These are phyloP conservation scores for Leptopilina drosophilae DNA, from an alignment of 2,888 invertebrate species.

Conservation along the genomic window DNA sequence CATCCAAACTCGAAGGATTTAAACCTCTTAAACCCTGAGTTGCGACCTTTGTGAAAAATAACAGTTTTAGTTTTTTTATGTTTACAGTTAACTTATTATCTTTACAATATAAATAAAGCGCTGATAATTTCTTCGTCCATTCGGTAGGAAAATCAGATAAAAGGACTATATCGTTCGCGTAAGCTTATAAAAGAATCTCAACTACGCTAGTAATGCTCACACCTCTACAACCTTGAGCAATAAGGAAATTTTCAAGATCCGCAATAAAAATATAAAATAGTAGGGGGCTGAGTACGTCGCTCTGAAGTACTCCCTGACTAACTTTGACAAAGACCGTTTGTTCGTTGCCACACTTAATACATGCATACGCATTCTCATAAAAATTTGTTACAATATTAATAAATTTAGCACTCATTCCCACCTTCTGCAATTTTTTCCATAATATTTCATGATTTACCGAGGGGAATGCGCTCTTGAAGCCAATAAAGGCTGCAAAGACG, in stretches of 20 bases:
- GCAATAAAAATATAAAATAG: neutral
- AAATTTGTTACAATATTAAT: constrained; percentile 1
- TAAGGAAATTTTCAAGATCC: neutral
- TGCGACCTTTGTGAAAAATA: too few species aligned
- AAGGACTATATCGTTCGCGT: too few species aligned
- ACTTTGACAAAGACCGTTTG: neutral
- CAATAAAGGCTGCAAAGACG: neutral
- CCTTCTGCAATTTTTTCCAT: neutral
- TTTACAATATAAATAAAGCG: too few species aligned
- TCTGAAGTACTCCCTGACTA: neutral
- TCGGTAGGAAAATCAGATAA: too few species aligned
- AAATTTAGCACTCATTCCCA: constrained; percentile 3
- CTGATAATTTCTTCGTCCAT: too few species aligned
- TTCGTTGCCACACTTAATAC: neutral
- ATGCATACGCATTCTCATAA: neutral
- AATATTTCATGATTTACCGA: neutral
- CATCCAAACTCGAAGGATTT: too few species aligned
- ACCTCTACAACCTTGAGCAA: neutral
- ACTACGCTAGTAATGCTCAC: too few species aligned
- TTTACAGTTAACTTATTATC: too few species aligned
- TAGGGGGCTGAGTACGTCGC: neutral
- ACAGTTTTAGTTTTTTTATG: too few species aligned
- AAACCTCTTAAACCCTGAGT: too few species aligned
- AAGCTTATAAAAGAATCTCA: too few species aligned
- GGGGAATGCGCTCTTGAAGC: neutral